Evolutionary conservation across 2,888 invertebrate species (phyloP), one percentile per base, ranked within the genome.

Genomic region (Scaptomyza reducta): DNA sequence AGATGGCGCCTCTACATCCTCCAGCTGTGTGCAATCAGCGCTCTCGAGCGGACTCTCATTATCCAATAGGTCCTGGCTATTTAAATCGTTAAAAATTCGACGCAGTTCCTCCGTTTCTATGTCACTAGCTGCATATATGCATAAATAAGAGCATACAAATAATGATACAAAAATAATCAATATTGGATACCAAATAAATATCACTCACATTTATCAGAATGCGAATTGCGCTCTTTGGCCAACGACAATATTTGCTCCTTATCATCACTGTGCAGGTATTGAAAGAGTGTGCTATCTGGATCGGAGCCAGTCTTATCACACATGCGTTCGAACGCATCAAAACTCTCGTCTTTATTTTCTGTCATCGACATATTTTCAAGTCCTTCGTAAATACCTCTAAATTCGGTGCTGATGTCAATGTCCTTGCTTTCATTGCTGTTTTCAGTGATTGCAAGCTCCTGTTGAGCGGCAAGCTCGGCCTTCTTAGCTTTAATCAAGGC

Each of bases 221-320:
- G 54, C 1, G 44, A 25, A 18, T 62, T 74, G 6, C 70, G 70
- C 47, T 78, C 65, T 53, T 84, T 84, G 25, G 76, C 77, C 47
- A 58, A 22, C 1, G 77, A 79, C 40, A 90, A 59, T 11, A 89
- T 54, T 31, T 79, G 61, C 9, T 85, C 79, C 31, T 83, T 87
- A 35, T 84, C 61, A 9, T 88, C 87, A 40, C 88, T 88, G 45
- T 90, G 75, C 16, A 90, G 33, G 66, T 91, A 91, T 56, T 89
- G 81, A 35, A 90, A 91, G 0, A 91, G 68, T 0, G 91, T 91
- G 64, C 89, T 91, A 29, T 91, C 77, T 0, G 91, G 90, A 83
- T 91, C 91, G 1, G 90, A 91, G 0, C 73, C 89, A 0, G 91
- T 90, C 68, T 91, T 91, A 57, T 91, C 83, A 54, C 91, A 91